phyloP scores from a whole-genome alignment of 1,140 invertebrate species.

The Aphis gossypii region DNA sequence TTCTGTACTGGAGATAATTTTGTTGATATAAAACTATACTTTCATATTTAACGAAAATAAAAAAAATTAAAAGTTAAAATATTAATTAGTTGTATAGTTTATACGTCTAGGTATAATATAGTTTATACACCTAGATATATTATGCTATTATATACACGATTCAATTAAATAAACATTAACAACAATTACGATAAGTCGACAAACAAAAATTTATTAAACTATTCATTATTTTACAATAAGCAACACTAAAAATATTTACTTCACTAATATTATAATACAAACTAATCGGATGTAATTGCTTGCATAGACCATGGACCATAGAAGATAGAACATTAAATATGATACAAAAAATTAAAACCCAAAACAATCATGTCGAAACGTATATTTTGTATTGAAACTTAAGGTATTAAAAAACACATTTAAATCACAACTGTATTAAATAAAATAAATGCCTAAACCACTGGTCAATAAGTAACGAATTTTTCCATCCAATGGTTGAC shows the following conservation, averaged over 20 bases:
- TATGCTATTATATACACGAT: not conserved
- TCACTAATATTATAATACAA: not conserved
- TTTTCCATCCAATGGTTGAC: not conserved
- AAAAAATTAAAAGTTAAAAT: not conserved
- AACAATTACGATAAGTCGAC: not conserved
- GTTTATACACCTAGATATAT: too few relatives aligned
- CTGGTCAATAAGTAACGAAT: not conserved
- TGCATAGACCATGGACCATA: not conserved
- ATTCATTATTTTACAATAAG: not conserved
- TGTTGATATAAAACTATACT: not conserved
- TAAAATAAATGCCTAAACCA: not conserved
- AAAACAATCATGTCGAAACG: not conserved
- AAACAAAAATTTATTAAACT: not conserved
- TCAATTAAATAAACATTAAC: not conserved
- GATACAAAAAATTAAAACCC: not conserved
- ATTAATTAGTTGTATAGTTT: not conserved
- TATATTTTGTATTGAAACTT: not conserved
- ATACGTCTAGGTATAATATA: not conserved
- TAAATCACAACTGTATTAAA: not conserved
- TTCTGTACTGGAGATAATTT: not conserved
- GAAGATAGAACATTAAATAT: not conserved
- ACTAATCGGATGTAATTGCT: not conserved
- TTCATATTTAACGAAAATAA: too few relatives aligned
- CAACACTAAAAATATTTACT: not conserved
- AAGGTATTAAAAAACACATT: not conserved